A percentile compares a stretch with the other conserved stretches of the same genome.
Conservation (phyloP, 1,140 invertebrate genomes). For the Phymorhynchus buccinoides region DNA sequence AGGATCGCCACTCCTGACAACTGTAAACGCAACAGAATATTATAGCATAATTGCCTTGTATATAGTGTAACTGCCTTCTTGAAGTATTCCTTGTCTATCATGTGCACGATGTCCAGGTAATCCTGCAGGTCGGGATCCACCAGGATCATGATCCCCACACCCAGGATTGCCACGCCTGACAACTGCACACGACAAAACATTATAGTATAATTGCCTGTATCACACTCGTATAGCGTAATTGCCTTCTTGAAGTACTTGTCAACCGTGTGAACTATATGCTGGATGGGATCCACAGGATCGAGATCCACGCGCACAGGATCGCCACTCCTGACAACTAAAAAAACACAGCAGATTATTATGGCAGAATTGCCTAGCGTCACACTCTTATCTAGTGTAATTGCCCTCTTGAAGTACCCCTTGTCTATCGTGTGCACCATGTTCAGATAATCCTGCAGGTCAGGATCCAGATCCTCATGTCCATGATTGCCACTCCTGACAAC, state of each 20-base stretch:
- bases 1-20: conserved; percentile 81
- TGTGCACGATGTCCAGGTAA: conserved; percentile 72
- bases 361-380: too few relatives aligned
- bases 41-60: too few relatives aligned
- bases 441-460: conserved; percentile 80
- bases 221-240: too few relatives aligned
- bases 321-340: conserved; percentile 82
- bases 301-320: conserved; percentile 82
- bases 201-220: too few relatives aligned
- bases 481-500: conserved; percentile 81
- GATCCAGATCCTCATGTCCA: conserved; percentile 83
- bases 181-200: conserved; percentile 80
- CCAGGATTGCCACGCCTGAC: conserved; percentile 80
- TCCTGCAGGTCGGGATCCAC: conserved; percentile 82
- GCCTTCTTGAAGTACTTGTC: conserved; percentile 73
- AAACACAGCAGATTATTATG: too few relatives aligned
- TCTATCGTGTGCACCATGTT: conserved; percentile 59
- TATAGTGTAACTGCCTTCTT: conserved; percentile 56
- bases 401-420: conserved; percentile 74
- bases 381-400: too few relatives aligned
- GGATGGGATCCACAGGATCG: conserved; percentile 81
- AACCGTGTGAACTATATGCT: conserved; percentile 66
- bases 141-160: conserved; percentile 83
- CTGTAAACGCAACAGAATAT: too few relatives aligned
- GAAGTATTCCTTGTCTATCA: conserved; percentile 75